Evolutionary conservation across 2,113 vertebrate genomes (phyloP).

Genomic region (Xiphophorus couchianus): DNA sequence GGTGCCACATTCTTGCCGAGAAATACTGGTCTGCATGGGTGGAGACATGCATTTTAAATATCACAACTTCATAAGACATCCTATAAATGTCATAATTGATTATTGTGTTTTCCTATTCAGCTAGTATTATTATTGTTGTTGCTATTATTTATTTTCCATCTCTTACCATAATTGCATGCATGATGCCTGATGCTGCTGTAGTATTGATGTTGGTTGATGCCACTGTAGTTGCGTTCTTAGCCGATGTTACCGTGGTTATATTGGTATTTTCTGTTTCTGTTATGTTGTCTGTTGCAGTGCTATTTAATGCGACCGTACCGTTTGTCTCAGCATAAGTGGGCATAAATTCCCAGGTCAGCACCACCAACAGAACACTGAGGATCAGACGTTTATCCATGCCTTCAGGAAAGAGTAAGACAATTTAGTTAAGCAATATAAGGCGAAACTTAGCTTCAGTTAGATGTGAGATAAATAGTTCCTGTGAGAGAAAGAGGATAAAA

Average conservation of each 20-base stretch:
- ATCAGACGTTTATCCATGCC: slow-evolving; percentile 53
- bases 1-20: neutral
- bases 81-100: neutral
- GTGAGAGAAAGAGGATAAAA: no score
- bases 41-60: neutral
- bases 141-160: neutral
- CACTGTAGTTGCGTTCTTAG: no score
- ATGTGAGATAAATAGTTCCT: no score
- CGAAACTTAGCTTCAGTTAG: neutral
- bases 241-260: no score
- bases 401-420: neutral
- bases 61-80: neutral
- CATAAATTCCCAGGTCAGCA: slow-evolving; percentile 28
- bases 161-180: neutral
- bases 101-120: no score
- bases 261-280: no score
- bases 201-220: no score
- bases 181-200: no score
- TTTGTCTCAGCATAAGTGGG: neutral
- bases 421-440: neutral
- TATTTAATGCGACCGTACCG: no score
- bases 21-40: neutral
- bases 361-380: slow-evolving; percentile 34
- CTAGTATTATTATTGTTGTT: neutral
- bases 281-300: no score